Base-by-base conservation (phyloP, 2,113 vertebrate species). In the Lichenostomus cassidix region DNA sequence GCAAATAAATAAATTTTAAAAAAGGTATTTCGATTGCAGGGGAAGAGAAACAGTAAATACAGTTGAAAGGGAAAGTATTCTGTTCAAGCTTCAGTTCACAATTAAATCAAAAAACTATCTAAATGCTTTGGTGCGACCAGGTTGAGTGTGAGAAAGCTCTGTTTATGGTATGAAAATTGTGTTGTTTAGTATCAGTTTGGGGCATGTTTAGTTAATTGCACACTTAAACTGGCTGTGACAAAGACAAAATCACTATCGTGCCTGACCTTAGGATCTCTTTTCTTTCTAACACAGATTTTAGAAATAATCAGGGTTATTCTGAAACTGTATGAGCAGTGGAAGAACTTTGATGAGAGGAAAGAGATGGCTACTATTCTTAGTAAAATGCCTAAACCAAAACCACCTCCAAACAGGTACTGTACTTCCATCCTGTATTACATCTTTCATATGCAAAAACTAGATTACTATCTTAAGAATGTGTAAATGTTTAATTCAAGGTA, bases 361-460 rank as follows among this genome's bases (percentile, higher is more conserved):
- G 99, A 99, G 98, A 99, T 99, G 97, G 99, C 99, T 81, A 98
- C 98, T 81, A 99, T 99, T 95, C 98, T 99, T 83, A 99, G 98
- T 98, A 99, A 99, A 98, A 99, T 99, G 99, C 99, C 99, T 46
- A 99, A 99, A 97, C 99, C 99, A 94, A 99, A 99, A 98, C 99
- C 99, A 75, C 99, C 99, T 96, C 99, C 99, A 62, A 99, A 99
- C 98, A 99, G 99, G 99, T 99, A 98, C 22, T 31, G 91, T 94
- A 50, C 74, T 87, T 83, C 24, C 21, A 52, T 39, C 39, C 39
- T 39, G 39, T 60, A 60, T 53, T 67, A 25, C 9, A 16, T 19
- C 11, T 78, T 74, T 58, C 41, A 12, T 44, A 2, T 35, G 44
- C 24, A 22, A 74, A 91, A 93, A 15, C 9, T 23, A 33, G 37